These are phyloP conservation scores for Euleptes europaea DNA, from an alignment of 2,113 vertebrate species.

Conservation along the genomic window DNA sequence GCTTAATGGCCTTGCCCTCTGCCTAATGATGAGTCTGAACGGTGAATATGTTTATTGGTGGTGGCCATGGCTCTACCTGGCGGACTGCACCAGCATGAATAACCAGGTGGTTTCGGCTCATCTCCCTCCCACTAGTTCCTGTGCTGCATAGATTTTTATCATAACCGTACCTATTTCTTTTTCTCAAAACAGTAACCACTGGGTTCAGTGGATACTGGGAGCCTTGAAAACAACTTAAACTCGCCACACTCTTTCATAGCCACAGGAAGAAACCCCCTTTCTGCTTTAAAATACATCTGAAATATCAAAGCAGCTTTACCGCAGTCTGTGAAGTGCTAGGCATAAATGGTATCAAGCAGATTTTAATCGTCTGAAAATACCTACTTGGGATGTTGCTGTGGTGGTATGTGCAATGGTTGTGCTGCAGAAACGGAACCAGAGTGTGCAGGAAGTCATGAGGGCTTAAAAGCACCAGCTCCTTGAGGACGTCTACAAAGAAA, in stretches of 20 bases:
- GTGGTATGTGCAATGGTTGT: constrained; percentile 99
- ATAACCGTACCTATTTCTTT: background rate
- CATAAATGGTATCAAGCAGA: background rate
- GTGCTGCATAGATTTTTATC: background rate
- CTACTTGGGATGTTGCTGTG: constrained; percentile 98
- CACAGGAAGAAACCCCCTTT: background rate
- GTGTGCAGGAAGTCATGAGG: constrained; percentile 99
- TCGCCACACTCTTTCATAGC: background rate
- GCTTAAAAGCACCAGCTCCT: constrained; percentile 97
- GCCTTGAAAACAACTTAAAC: background rate
- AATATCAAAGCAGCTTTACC: background rate
- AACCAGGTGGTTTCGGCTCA: background rate
- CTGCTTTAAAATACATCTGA: background rate
- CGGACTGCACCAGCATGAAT: background rate
- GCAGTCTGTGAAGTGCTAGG: background rate
- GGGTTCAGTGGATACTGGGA: no score
- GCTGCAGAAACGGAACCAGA: constrained; percentile 97
- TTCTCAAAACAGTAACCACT: no score
- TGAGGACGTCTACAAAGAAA: constrained; percentile 90
- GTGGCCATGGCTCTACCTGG: background rate
- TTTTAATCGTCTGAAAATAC: constrained; percentile 59
- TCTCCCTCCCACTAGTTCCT: background rate
- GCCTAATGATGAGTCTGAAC: background rate
- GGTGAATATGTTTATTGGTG: background rate
- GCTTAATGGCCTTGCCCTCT: background rate